Evolutionary conservation across 2,797 vertebrate species (phyloP), one percentile per base, ranked within the genome.

Genomic region (Sebastes iracundus): DNA sequence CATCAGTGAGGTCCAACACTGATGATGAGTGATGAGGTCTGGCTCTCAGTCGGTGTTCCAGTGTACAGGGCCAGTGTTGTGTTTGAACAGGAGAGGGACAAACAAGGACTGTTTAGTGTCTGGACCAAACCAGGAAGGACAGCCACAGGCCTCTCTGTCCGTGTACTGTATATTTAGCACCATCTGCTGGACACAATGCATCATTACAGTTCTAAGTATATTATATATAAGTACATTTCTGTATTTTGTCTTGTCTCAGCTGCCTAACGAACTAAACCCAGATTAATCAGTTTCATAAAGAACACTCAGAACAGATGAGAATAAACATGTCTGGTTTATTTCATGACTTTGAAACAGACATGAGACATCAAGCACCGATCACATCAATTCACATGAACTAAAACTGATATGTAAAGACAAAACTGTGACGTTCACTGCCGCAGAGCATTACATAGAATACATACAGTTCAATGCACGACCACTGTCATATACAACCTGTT

Each of bases 111-210:
- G 52, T 12, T 23, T 22, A 5, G n/a, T 23, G 22, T 55, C 9
- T 12, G 22, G 22, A 23, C 53, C 6, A 38, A n/a, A 74, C 4
- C 6, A 46, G 16, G 42, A 46, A 16, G 9, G 4, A 12, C 9
- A 4, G 23, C 16, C 5, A 7, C 5, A 32, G n/a, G 28, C 6
- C 18, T 4, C 10, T 2, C 18, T 11, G 7, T 46, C 14, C 18
- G 7, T 30, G 2, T 0, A 30, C 4, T 23, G 6, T 7, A 5
- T 7, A 18, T 67, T 5, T 32, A 64, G 10, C 85, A 20, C 76
- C 85, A 77, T 72, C 88, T 86, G 62, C 72, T 82, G 83, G 70
- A 75, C 58, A 23, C 4, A 3, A 35, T 10, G 52, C 3, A 14
- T 8, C 11, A 49, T 14, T 67, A 22, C 38, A 79, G 1, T 1